Conservation (phyloP, 2,113 vertebrate species). For the Micronycteris hirsuta region DNA sequence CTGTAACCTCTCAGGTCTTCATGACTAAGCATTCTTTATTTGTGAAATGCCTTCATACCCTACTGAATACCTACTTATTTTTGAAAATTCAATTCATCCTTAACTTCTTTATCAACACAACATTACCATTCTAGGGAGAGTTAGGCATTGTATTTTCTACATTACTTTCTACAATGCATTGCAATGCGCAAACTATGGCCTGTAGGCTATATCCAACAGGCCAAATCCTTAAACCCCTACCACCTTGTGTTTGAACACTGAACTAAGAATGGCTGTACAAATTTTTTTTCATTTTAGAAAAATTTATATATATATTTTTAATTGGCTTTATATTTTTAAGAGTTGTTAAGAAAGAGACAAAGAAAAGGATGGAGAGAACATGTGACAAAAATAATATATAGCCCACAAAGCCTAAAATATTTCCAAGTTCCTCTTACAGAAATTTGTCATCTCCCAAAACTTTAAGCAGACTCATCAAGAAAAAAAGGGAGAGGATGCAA, state of each 20-base stretch:
- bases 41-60: background rate
- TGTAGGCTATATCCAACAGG: background rate
- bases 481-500: no score
- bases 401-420: background rate
- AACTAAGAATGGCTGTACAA: background rate
- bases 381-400: background rate
- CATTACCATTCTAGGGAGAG: background rate
- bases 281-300: background rate
- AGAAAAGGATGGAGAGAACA: background rate
- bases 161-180: background rate
- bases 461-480: no score
- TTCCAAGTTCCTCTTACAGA: background rate
- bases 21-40: background rate
- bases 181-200: background rate
- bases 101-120: background rate
- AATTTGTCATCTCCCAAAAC: no score
- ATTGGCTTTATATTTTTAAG: background rate
- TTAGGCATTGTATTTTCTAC: background rate
- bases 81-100: background rate
- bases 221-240: background rate
- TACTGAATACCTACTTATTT: background rate
- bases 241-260: background rate
- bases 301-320: background rate
- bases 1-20: background rate
- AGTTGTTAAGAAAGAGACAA: background rate